phyloP scores from a whole-genome alignment of 2,797 vertebrate species.

The Anas acuta region DNA sequence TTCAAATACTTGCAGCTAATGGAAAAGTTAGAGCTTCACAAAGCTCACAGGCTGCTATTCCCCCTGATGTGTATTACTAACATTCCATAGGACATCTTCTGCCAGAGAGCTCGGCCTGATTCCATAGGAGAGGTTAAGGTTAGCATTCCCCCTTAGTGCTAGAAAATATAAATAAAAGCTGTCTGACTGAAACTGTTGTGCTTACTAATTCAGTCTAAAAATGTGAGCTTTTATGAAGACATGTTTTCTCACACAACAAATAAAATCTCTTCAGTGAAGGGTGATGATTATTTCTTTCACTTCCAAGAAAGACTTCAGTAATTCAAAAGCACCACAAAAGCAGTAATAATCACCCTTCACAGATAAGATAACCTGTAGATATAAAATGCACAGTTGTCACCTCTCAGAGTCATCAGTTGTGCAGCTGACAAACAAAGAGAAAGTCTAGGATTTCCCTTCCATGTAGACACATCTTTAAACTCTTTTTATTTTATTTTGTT shows the following conservation, averaged over 20 bases:
- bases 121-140: neutral
- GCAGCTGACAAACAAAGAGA: conserved; percentile 34
- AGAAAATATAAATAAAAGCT: conserved; percentile 11
- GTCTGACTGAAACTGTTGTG: neutral
- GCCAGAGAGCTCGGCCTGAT: neutral
- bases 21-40: neutral
- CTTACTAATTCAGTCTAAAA: conserved; percentile 25
- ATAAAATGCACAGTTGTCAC: neutral
- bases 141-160: neutral
- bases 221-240: conserved; percentile 22
- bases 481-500: neutral
- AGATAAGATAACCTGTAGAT: neutral
- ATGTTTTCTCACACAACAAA: neutral
- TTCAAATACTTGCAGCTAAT: neutral
- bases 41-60: neutral
- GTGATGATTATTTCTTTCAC: conserved; percentile 54
- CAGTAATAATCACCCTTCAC: conserved; percentile 21
- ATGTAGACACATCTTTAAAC: neutral
- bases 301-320: conserved; percentile 41
- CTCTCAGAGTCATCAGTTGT: neutral
- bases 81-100: neutral
- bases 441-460: neutral
- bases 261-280: conserved; percentile 41
- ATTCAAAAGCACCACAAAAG: neutral
- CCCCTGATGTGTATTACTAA: neutral